Evolutionary conservation across 2,888 invertebrate species (phyloP), one percentile per base, ranked within the genome.

Genomic region (Drosophila borborema): DNA sequence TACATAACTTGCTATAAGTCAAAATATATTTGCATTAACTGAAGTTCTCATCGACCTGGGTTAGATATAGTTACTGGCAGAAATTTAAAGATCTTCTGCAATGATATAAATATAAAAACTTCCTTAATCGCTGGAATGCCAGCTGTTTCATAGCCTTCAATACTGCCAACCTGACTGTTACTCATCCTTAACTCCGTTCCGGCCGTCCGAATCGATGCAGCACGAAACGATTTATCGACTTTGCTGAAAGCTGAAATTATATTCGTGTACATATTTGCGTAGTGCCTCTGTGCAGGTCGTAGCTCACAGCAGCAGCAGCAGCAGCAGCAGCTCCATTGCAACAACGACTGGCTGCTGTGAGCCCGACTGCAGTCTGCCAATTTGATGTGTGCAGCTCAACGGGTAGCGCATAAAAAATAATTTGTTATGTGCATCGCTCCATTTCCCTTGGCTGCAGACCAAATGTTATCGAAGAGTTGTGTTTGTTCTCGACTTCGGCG

Each of bases 341-440:
- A n/a, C n/a, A 12, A 16, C 31, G n/a, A 9, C 65, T 63, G 31
- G 3, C 63, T 51, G 61, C 55, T 56, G 66, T 55, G 51, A 72
- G 67, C 76, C 66, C 66, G 67, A 62, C 65, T 80, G 73, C 81
- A 83, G 60, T 71, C 64, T 82, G 80, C 56, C 83, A 80, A 80
- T 80, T 82, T 80, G 72, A 71, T 67, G 72, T 64, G 48, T 49
- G 61, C 67, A 31, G 46, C 34, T 54, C 34, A 66, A 59, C 55
- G 68, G 49, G 60, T 65, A 59, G 81, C 55, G 34, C 77, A 83
- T 80, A 69, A 81, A 73, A 83, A 83, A 81, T 83, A 77, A 83
- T 81, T 81, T 84, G 74, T 69, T 83, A 83, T 81, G 80, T 74
- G 80, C 68, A 66, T 78, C 65, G 71, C 67, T 51, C 74, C 64